Base-by-base conservation (phyloP, 2,888 invertebrate species). In the Copidosoma aretas region DNA sequence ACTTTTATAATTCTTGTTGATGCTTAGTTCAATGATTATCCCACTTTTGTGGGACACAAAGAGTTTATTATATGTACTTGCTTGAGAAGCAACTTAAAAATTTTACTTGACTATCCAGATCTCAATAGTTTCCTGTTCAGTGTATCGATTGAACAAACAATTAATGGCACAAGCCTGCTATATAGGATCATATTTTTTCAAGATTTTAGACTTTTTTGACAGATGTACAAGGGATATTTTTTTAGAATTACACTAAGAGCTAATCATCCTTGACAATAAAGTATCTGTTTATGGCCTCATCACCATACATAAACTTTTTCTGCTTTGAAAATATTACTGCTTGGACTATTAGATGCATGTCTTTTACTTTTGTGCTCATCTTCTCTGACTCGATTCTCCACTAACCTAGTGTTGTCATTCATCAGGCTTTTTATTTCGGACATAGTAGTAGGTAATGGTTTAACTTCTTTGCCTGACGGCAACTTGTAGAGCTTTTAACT, bases 101-200 rank as follows among this genome's bases (percentile, higher is more conserved):
- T 80, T 79, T 58, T 79, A 76, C 75, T 83, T 77, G 1, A 77
- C 68, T 21, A 71, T 75, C 58, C 81, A 61, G 25, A 83, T 76
- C 68, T 80, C 82, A 8, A 75, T 71, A 57, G 79, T 79, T 64
- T 83, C 83, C 25, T 79, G 76, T 60, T 80, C 80, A 0, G 81
- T 78, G 41, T 79, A 79, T 5, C 73, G 75, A 46, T 79, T 80
- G 14, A 83, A 74, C 5, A 82, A 64, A 57, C 82, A 81, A 60
- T 82, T 82, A 10, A 83, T 76, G 10, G 79, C 77, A 67, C 71
- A 79, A 10, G 82, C 67, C 51, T 82, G 73, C 3, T 73, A 73
- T 15, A 77, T 74, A 5, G 78, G 71, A 71, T 82, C 80, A 17
- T 77, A 72, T 53, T 75, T 76, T 46, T 76, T 77, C 32, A 70